Evolutionary conservation across 2,888 invertebrate genomes (phyloP).

Genomic region (Dorcus parallelipipedus): DNA sequence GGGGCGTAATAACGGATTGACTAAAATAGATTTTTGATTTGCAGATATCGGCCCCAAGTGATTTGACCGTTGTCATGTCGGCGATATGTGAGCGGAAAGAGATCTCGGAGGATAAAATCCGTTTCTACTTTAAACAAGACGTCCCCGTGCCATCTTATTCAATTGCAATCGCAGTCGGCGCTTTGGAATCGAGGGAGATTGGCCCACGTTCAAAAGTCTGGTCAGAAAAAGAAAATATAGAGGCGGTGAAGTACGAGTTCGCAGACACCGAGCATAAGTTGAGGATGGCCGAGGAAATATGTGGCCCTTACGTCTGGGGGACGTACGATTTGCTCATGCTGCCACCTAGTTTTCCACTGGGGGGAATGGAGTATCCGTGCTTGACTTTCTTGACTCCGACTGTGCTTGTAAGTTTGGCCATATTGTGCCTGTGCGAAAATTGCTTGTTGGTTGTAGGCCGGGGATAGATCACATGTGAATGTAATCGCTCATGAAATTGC

Average conservation of each 20-base stretch:
- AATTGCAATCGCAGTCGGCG: constrained; percentile 85
- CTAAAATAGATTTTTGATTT: constrained; percentile 13
- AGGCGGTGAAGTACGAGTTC: constrained; percentile 84
- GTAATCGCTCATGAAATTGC: constrained; percentile 95
- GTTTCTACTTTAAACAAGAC: constrained; percentile 65
- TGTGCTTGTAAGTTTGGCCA: constrained; percentile 60
- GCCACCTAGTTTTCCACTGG: constrained; percentile 91
- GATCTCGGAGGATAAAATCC: constrained; percentile 45
- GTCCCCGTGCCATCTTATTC: constrained; percentile 88
- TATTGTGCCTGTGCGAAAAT: not conserved
- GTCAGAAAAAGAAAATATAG: constrained; percentile 83
- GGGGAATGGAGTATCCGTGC: constrained; percentile 98
- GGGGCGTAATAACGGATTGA: not conserved
- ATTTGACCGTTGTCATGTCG: constrained; percentile 85
- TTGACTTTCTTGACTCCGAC: constrained; percentile 94
- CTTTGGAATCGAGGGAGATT: constrained; percentile 68
- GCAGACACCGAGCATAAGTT: constrained; percentile 81
- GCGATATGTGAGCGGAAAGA: constrained; percentile 61
- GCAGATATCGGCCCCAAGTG: constrained; percentile 67
- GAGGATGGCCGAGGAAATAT: constrained; percentile 74
- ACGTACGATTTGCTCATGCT: constrained; percentile 85
- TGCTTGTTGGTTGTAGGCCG: constrained; percentile 60
- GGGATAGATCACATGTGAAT: constrained; percentile 83
- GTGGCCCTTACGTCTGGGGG: constrained; percentile 89
- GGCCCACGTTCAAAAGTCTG: constrained; percentile 84